Conservation (phyloP, 2,888 invertebrate genomes). For the Rosalia funebris region DNA sequence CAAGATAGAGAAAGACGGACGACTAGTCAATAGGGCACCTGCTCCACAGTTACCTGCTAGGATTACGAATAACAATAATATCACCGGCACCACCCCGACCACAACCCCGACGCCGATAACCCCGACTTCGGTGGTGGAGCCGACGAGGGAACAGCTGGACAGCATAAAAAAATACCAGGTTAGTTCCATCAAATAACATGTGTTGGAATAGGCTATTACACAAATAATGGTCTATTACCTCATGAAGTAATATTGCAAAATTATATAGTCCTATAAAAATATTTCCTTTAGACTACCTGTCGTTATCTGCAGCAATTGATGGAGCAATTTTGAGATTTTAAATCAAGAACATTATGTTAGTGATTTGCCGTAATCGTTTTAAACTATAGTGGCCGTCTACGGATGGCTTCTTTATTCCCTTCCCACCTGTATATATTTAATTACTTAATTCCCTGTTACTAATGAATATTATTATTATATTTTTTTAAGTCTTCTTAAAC, state of each 20-base stretch:
- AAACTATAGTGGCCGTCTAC: no score
- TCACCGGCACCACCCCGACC: slow-evolving; percentile 36
- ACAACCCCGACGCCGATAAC: slow-evolving; percentile 37
- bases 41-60: slow-evolving; percentile 77
- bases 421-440: no score
- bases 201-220: background rate
- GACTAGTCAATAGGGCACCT: slow-evolving; percentile 73
- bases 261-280: background rate
- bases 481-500: no score
- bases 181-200: slow-evolving; percentile 51
- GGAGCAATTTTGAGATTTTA: no score
- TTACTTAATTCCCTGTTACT: no score
- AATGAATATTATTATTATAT: no score
- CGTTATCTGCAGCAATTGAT: no score
- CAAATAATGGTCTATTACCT: background rate
- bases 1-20: slow-evolving; percentile 70
- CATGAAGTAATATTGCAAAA: background rate
- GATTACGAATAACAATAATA: slow-evolving; percentile 66
- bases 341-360: no score
- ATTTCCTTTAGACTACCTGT: no score
- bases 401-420: no score
- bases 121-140: slow-evolving; percentile 68
- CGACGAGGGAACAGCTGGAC: slow-evolving; percentile 88
- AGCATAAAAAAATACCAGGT: slow-evolving; percentile 95
- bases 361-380: no score